phyloP scores from a whole-genome alignment of 2,797 vertebrate species.

The Myioborus melanocephalus region DNA sequence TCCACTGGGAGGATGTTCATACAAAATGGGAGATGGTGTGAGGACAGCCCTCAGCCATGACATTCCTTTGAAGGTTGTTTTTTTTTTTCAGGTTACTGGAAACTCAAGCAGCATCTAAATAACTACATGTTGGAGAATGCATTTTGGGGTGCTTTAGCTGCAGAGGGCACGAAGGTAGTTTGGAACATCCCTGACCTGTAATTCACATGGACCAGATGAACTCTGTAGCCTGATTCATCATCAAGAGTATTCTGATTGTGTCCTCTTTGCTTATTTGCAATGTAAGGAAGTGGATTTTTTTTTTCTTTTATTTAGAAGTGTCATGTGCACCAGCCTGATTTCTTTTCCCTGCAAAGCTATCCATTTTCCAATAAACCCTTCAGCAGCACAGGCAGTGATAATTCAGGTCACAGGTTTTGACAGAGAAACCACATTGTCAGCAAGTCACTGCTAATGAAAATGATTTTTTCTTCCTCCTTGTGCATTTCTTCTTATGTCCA shows the following conservation, averaged over 20 bases:
- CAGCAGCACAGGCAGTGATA: not conserved
- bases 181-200: not conserved
- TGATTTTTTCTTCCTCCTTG: not conserved
- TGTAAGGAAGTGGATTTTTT: accelerated
- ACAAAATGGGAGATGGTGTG: not conserved
- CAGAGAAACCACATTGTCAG: not conserved
- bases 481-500: not conserved
- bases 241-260: not conserved
- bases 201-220: not conserved
- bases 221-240: not conserved
- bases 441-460: not conserved
- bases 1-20: not conserved
- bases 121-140: not conserved
- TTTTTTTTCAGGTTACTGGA: not conserved
- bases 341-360: not conserved
- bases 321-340: not conserved
- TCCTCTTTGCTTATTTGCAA: not conserved
- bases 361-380: not conserved
- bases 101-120: not conserved
- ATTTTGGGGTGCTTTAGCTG: not conserved
- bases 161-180: not conserved
- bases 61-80: not conserved
- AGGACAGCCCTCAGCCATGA: not conserved
- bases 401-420: slow-evolving; percentile 30
- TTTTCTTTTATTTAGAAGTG: not conserved